phyloP scores from a whole-genome alignment of 2,888 invertebrate species.

The Eustalomyia histrio region DNA sequence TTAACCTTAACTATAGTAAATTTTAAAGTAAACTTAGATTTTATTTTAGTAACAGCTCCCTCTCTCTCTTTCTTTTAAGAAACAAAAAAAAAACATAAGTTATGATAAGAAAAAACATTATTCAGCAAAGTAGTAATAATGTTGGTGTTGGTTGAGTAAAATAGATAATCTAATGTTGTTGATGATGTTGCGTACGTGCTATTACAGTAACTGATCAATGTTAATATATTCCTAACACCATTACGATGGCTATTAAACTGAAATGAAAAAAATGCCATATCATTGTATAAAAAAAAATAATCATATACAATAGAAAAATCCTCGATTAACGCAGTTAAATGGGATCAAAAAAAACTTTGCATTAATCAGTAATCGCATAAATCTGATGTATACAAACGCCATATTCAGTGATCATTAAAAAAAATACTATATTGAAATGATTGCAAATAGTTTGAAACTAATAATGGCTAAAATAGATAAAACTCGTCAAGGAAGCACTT shows the following conservation, averaged over 20 bases:
- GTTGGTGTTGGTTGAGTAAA: background rate
- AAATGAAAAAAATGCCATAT: background rate
- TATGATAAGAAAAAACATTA: constrained; percentile 1
- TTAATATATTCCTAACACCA: constrained; percentile 24
- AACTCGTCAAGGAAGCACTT: no score
- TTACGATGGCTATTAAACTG: background rate
- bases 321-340: no score
- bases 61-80: constrained; percentile 1
- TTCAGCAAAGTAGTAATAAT: constrained; percentile 41
- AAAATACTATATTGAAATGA: no score
- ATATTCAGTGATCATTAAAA: no score
- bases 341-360: no score
- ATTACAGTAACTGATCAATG: background rate
- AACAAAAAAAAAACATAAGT: background rate
- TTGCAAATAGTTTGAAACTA: no score
- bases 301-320: no score
- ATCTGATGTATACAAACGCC: no score
- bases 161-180: constrained; percentile 7
- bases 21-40: constrained; percentile 20
- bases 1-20: constrained; percentile 53
- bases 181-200: constrained; percentile 45
- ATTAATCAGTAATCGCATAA: no score
- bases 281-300: no score
- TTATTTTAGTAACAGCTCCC: background rate
- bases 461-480: no score